Evolutionary conservation across 2,888 invertebrate genomes (phyloP).

Genomic region (Lumbricus terrestris): DNA sequence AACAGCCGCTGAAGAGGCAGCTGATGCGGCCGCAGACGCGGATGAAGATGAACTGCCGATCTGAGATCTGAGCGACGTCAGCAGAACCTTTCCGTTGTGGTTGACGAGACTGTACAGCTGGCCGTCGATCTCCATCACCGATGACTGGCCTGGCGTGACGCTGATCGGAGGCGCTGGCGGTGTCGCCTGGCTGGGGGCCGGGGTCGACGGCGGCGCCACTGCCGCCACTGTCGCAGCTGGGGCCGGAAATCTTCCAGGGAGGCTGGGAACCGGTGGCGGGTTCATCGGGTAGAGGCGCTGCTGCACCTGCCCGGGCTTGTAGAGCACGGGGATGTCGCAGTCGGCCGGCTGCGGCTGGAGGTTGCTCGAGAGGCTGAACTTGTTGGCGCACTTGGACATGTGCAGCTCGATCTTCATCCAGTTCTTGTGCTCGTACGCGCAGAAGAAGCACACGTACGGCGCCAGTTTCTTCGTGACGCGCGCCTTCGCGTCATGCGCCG

Average conservation of each 20-base stretch:
- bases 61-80: slow-evolving; percentile 23
- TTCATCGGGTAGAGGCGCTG: background rate
- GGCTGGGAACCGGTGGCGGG: background rate
- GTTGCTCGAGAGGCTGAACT: slow-evolving; percentile 26
- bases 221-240: background rate
- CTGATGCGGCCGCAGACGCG: background rate
- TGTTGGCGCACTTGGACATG: slow-evolving; percentile 27
- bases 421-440: slow-evolving; percentile 28
- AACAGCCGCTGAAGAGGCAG: background rate
- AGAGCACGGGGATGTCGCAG: slow-evolving; percentile 26
- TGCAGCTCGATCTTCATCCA: slow-evolving; percentile 29
- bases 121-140: slow-evolving; percentile 25
- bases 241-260: background rate
- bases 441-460: slow-evolving; percentile 25
- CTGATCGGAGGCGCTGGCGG: background rate
- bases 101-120: slow-evolving; percentile 23
- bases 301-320: background rate
- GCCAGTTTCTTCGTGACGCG: slow-evolving; percentile 24
- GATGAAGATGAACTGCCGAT: background rate
- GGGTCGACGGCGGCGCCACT: background rate
- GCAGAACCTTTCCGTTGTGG: slow-evolving; percentile 16
- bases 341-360: slow-evolving; percentile 29
- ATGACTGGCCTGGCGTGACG: background rate
- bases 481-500: slow-evolving; percentile 19
- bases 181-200: background rate